Conservation (phyloP, 2,888 invertebrate genomes). For the Tridacna gigas region DNA sequence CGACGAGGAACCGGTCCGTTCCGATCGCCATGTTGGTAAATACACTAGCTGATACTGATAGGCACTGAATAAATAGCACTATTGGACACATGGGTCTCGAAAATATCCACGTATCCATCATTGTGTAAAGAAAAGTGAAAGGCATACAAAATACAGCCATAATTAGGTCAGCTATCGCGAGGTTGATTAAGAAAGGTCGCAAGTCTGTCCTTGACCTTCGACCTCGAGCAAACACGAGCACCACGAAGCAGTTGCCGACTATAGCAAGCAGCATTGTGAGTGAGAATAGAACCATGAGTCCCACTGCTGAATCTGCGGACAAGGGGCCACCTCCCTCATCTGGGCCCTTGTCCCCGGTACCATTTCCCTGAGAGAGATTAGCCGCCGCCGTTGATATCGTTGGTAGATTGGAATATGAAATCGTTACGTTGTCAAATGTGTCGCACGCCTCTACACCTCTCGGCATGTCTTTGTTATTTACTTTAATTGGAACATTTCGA, state of each 20-base stretch:
- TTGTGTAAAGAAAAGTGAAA: slow-evolving; percentile 89
- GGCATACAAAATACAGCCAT: slow-evolving; percentile 97
- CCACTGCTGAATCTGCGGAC: slow-evolving; percentile 22
- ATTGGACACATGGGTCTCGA: slow-evolving; percentile 85
- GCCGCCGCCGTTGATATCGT: background rate
- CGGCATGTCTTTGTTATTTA: slow-evolving; percentile 8
- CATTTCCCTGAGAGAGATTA: background rate
- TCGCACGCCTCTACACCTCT: background rate
- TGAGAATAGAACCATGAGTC: slow-evolving; percentile 84
- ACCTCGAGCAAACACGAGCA: slow-evolving; percentile 85
- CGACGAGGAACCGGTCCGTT: slow-evolving; percentile 84
- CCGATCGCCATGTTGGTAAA: slow-evolving; percentile 86
- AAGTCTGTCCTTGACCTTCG: slow-evolving; percentile 82
- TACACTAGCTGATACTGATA: slow-evolving; percentile 85
- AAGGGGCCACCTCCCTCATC: slow-evolving; percentile 17
- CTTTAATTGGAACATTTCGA: too few relatives aligned
- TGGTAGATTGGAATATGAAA: background rate
- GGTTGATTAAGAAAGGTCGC: slow-evolving; percentile 90
- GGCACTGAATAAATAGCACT: slow-evolving; percentile 85
- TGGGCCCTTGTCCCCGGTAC: background rate
- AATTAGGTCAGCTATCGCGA: slow-evolving; percentile 95
- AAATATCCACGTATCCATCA: slow-evolving; percentile 85
- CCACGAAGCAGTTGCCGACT: slow-evolving; percentile 85
- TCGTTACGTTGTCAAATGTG: background rate
- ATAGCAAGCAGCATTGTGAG: slow-evolving; percentile 85